Percentiles rank a stretch among this genome's conserved stretches.
Evolutionary conservation across 1,140 invertebrate species (phyloP).

Genomic region (Sipha flava): DNA sequence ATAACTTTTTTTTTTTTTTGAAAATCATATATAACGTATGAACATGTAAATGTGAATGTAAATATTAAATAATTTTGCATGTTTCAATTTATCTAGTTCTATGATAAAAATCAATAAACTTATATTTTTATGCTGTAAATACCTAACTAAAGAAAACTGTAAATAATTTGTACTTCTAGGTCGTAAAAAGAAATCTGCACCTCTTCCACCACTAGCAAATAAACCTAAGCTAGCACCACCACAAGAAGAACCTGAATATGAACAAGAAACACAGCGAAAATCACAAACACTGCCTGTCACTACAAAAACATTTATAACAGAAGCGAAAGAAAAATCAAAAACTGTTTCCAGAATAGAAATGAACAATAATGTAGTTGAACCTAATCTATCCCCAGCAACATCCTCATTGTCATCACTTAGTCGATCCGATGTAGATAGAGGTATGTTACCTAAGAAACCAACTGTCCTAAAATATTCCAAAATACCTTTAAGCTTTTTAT

Average conservation of each 20-base stretch:
- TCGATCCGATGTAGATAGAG: constrained; percentile 28
- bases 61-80: too few species aligned
- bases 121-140: neutral
- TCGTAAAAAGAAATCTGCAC: constrained; percentile 40
- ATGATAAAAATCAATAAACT: neutral
- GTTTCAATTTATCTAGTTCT: too few species aligned
- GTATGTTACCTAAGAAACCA: neutral
- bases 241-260: constrained; percentile 33
- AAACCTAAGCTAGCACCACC: constrained; percentile 22
- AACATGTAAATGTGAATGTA: too few species aligned
- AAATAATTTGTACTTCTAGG: constrained; percentile 32
- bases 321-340: constrained; percentile 24
- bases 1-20: neutral
- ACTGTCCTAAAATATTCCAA: constrained; percentile 12
- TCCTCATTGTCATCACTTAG: constrained; percentile 28
- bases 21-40: too few species aligned
- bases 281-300: constrained; percentile 27
- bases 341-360: constrained; percentile 28
- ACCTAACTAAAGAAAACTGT: neutral
- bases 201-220: constrained; percentile 34
- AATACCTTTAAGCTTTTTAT: constrained; percentile 22
- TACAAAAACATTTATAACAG: neutral
- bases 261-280: constrained; percentile 8
- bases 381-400: constrained; percentile 13
- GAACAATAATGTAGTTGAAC: constrained; percentile 30